Base-by-base conservation (phyloP, 2,113 vertebrate genomes). In the Rhea americana region DNA sequence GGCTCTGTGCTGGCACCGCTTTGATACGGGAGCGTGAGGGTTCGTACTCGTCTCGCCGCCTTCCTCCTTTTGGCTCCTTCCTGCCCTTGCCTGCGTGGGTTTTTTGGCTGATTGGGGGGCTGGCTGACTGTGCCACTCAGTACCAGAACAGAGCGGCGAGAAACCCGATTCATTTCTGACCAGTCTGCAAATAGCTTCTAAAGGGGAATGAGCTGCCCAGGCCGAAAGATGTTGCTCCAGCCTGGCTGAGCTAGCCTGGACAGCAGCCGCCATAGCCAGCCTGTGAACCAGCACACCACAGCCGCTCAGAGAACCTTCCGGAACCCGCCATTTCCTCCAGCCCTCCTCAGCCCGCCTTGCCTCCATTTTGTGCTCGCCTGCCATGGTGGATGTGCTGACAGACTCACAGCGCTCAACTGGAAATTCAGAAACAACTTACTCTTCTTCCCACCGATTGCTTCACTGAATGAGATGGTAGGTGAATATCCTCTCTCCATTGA, bases 1-100 rank as follows among this genome's bases (percentile, higher is more conserved):
- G 21, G 13, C 6, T 30, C 61, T 7, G 26, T 12, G 24, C 12
- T 56, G 0, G 5, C 26, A 11, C 28, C 6, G 0, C 22, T 71
- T 26, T 43, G 19, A 3, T 35, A 45, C 70, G 6, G 7, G 28
- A 6, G 0, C 1, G 7, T 50, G 13, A 4, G 8, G 39, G 71
- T 68, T 70, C 18, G 15, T 58, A 17, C 18, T 28, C 15, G 47
- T 61, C 19, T 47, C 25, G 12, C 3, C 2, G 11, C 6, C 2
- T 5, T 51, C 16, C 12, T 7, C 2, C 2, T 21, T 67, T 53
- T n/a, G 35, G 18, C 8, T 74, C 63, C 32, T 41, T 35, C 16
- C 50, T 5, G 7, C 17, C 14, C 12, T 14, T 8, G 19, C 19
- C 10, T 10, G 25, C 37, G 26, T 13, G 26, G 55, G 8, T 11